These are phyloP conservation scores for Pyxicephalus adspersus DNA, from an alignment of 2,113 vertebrate species.

Conservation along the genomic window DNA sequence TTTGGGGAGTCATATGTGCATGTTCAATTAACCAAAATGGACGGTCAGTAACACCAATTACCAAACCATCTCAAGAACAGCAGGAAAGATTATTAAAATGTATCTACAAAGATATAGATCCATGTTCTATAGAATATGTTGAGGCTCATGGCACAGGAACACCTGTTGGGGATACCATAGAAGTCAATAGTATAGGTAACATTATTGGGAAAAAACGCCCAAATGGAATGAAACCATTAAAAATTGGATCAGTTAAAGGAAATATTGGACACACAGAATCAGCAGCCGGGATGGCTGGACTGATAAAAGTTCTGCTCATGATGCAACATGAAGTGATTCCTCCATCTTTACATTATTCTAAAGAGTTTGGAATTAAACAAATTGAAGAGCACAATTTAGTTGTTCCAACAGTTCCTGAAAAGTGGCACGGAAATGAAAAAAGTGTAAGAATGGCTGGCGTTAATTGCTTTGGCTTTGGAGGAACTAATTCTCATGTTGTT, in stretches of 20 bases:
- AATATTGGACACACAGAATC: conserved; percentile 86
- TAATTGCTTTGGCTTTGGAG: conserved; percentile 88
- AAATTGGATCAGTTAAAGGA: conserved; percentile 81
- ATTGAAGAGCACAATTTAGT: conserved; percentile 70
- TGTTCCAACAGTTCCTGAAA: conserved; percentile 71
- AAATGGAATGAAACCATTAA: conserved; percentile 61
- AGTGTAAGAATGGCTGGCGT: conserved; percentile 76
- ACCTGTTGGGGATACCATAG: conserved; percentile 72
- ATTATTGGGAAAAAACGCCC: conserved; percentile 69
- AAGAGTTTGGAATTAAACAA: conserved; percentile 74
- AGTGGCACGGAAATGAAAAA: conserved; percentile 71
- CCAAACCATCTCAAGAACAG: conserved; percentile 72
- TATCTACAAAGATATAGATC: conserved; percentile 72
- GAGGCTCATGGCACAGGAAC: conserved; percentile 84
- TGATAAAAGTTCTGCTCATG: conserved; percentile 91
- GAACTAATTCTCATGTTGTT: conserved; percentile 82
- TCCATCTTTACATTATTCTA: conserved; percentile 80
- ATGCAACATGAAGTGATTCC: conserved; percentile 82
- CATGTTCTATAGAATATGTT: conserved; percentile 75
- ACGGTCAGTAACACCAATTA: conserved; percentile 72
- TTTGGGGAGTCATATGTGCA: conserved; percentile 79
- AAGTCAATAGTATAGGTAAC: conserved; percentile 75
- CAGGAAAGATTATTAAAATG: conserved; percentile 76
- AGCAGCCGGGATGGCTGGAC: conserved; percentile 82
- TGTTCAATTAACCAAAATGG: conserved; percentile 81